Evolutionary conservation across 2,113 vertebrate species (phyloP), one percentile per base, ranked within the genome.

Genomic region (Chunga burmeisteri): DNA sequence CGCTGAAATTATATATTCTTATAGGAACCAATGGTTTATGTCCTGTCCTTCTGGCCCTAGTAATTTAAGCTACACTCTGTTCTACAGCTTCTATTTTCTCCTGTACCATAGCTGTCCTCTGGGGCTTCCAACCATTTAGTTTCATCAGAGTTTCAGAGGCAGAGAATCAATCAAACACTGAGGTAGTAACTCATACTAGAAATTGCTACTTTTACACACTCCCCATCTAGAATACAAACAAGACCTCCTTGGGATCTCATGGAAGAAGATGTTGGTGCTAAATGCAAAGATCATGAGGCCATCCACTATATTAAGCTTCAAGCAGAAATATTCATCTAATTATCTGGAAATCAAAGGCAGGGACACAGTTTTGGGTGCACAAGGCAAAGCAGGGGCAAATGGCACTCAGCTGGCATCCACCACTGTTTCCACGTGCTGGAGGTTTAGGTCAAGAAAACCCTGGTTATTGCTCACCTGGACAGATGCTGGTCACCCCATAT

Each of bases 41-140:
- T 63, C 42, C 86, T 90, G 71, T 71, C 61, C 59, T 80, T 84
- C 86, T 59, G 72, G 55, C 61, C 56, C 34, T 7, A 6, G 86
- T 92, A 90, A 94, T 92, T 96, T 92, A 74, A 90, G 79, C 72
- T 38, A 53, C 55, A 9, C 47, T 56, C 53, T 90, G 50, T 71
- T 74, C 73, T 74, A 55, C 44, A 73, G 40, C 22, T 92, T 95
- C 95, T 96, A 90, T 92, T 94, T 94, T 94, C 73, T 93, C 47
- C 59, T 81, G 44, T 34, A 44, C 59, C 40, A 9, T 50, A 88
- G 38, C 32, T 81, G 40, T 91, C 95, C 88, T 81, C 68, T 89
- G 88, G 77, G 90, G 72, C 30, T 91, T 68, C 50, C 63, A 70
- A 49, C 19, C 38, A n/a, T 23, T 78, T 29, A 6, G 29, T 72